Conservation (phyloP, 2,797 vertebrate species). For the Anomalospiza imberbis region DNA sequence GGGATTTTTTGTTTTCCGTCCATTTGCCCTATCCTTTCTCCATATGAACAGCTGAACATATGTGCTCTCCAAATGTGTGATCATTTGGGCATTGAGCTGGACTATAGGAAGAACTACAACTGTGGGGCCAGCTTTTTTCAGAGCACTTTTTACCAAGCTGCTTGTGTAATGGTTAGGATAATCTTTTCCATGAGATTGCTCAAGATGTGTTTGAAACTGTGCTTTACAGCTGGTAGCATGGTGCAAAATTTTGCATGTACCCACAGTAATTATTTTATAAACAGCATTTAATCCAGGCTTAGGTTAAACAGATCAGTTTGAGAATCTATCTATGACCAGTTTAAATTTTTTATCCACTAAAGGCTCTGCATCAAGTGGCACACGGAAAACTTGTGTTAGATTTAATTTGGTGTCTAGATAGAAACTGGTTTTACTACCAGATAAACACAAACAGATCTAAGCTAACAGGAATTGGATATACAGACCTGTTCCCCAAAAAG, state of each 20-base stretch:
- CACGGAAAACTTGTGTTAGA: neutral
- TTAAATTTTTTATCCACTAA: neutral
- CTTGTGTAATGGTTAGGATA: neutral
- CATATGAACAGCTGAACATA: neutral
- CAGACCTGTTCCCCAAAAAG: neutral
- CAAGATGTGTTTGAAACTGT: neutral
- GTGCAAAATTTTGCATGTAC: neutral
- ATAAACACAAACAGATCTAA: neutral
- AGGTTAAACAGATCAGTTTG: neutral
- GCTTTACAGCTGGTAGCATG: neutral
- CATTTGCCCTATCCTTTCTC: neutral
- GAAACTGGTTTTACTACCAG: neutral
- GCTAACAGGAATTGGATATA: neutral
- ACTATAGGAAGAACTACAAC: neutral
- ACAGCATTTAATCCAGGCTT: neutral
- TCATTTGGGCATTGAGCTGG: neutral
- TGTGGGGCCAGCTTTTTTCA: neutral
- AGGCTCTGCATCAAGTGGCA: neutral
- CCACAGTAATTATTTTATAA: neutral
- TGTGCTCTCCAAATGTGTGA: neutral
- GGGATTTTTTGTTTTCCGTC: neutral
- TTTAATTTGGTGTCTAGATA: neutral
- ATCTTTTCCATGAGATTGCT: neutral
- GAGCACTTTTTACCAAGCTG: neutral
- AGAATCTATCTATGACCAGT: neutral